Percentiles rank a stretch among this genome's conserved stretches.
Conservation (phyloP, 1,140 invertebrate genomes). For the Drosophila sechellia region DNA sequence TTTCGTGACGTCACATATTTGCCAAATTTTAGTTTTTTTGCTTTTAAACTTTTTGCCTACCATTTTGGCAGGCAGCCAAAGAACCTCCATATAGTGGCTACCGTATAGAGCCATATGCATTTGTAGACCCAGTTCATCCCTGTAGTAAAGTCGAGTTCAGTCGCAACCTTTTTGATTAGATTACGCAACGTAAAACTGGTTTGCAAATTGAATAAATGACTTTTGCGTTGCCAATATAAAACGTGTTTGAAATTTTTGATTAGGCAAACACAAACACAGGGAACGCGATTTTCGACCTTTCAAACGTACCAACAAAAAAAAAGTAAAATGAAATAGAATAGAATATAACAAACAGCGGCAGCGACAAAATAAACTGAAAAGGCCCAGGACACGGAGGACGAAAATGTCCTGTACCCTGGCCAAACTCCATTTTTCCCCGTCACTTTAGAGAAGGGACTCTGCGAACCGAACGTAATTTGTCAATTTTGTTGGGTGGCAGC, state of each 20-base stretch:
- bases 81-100: conserved; percentile 12
- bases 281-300: conserved; percentile 45
- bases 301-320: conserved; percentile 1
- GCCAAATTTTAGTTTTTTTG: conserved; percentile 55
- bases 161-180: conserved; percentile 79
- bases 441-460: conserved; percentile 40
- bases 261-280: conserved; percentile 58
- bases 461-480: conserved; percentile 73
- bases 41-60: conserved; percentile 37
- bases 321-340: conserved; percentile 32
- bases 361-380: conserved; percentile 54
- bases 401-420: conserved; percentile 9
- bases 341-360: conserved; percentile 47
- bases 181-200: conserved; percentile 82
- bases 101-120: conserved; percentile 55
- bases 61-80: conserved; percentile 60
- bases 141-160: conserved; percentile 34
- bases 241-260: conserved; percentile 82
- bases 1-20: conserved; percentile 45
- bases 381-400: conserved; percentile 30
- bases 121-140: conserved; percentile 25
- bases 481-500: conserved; percentile 60
- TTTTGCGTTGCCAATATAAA: conserved; percentile 83
- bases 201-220: conserved; percentile 83
- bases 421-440: conserved; percentile 19